Percentiles rank a stretch among this genome's conserved stretches.
Conservation (phyloP, 2,888 invertebrate species). For the Clunio marinus region DNA sequence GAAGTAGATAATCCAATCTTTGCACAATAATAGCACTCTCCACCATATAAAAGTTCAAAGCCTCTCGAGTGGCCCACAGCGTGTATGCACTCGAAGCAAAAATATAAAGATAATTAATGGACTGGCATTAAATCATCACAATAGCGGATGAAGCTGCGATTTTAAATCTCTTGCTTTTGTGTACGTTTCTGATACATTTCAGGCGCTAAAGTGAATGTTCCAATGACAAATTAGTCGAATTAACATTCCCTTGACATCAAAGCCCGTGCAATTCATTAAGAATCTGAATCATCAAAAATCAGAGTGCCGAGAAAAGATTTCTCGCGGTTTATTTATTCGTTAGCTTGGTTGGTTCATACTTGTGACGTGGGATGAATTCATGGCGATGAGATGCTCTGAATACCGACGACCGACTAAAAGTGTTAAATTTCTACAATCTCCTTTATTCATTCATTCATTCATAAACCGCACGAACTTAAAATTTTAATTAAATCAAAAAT, state of each 20-base stretch:
- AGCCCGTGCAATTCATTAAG: background rate
- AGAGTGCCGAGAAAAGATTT: no score
- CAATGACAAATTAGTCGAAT: constrained; percentile 35
- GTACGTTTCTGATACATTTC: no score
- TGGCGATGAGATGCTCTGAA: background rate
- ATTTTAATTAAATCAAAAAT: background rate
- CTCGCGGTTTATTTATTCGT: background rate
- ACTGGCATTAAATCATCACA: background rate
- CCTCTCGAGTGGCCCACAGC: no score
- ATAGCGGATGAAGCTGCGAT: background rate
- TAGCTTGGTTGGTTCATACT: no score
- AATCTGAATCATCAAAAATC: no score
- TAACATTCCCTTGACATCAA: constrained; percentile 32
- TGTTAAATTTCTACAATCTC: no score
- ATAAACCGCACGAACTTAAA: background rate
- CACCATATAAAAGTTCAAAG: no score
- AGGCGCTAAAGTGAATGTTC: background rate
- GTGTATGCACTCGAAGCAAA: no score
- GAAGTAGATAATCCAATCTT: no score
- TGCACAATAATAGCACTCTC: no score
- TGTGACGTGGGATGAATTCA: background rate
- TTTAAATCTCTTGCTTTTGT: background rate
- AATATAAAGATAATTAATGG: constrained; percentile 10
- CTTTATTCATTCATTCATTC: background rate
- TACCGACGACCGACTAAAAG: background rate